Conservation (phyloP, 2,888 invertebrate species). For the Diaprepes abbreviatus region DNA sequence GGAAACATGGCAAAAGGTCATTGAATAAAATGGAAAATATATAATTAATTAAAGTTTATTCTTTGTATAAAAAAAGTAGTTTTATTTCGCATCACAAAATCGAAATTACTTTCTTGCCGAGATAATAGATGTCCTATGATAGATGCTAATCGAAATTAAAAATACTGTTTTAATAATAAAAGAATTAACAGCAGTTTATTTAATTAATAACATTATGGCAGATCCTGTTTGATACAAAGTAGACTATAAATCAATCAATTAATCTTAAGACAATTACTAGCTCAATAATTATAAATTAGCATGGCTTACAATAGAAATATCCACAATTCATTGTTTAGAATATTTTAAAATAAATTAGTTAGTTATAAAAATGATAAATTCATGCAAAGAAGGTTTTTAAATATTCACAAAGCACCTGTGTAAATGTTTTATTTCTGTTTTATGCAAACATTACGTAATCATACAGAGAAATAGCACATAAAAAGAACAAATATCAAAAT, state of each 20-base stretch:
- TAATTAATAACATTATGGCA: too few relatives aligned
- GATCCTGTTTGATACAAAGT: not conserved
- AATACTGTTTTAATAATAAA: too few relatives aligned
- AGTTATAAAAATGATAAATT: not conserved
- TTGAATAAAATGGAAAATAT: too few relatives aligned
- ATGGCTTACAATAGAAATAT: not conserved
- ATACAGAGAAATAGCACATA: not conserved
- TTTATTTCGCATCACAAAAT: too few relatives aligned
- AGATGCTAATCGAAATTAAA: too few relatives aligned
- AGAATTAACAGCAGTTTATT: too few relatives aligned
- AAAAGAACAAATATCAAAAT: conserved; percentile 8
- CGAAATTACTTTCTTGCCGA: too few relatives aligned
- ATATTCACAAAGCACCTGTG: not conserved
- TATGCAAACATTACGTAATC: not conserved
- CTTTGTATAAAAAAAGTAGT: too few relatives aligned
- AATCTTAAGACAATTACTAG: not conserved
- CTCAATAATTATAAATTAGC: conserved; percentile 6
- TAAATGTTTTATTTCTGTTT: conserved; percentile 3
- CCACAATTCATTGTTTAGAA: not conserved
- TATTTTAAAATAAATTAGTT: not conserved
- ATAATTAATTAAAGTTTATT: too few relatives aligned
- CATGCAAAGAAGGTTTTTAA: not conserved
- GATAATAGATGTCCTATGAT: too few relatives aligned
- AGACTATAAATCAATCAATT: not conserved
- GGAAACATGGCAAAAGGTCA: too few relatives aligned